A percentile compares a stretch with the other conserved stretches of the same genome.
These are phyloP conservation scores for Cistogaster globosa DNA, from an alignment of 2,888 invertebrate species.

Conservation along the genomic window DNA sequence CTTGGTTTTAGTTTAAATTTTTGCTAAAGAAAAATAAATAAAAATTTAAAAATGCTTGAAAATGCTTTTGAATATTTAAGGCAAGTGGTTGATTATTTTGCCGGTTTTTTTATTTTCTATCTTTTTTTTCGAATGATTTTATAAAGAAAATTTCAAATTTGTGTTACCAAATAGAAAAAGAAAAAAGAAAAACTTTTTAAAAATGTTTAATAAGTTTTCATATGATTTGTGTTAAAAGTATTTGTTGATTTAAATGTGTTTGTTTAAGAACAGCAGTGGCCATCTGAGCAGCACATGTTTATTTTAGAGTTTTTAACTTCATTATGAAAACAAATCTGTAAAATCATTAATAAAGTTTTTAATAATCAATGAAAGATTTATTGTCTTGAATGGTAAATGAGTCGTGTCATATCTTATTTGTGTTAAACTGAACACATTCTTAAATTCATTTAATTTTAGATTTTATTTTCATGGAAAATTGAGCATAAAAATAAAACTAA, in stretches of 20 bases:
- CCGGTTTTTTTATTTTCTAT: conserved; percentile 31
- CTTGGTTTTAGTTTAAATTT: no score
- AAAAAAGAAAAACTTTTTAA: not conserved
- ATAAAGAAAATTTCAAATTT: no score
- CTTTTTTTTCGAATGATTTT: not conserved
- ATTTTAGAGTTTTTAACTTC: not conserved
- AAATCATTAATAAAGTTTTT: conserved; percentile 29
- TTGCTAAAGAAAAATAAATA: not conserved
- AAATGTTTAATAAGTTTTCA: not conserved
- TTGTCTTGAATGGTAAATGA: conserved; percentile 24
- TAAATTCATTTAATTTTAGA: not conserved
- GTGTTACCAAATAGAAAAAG: no score
- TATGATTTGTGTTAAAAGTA: not conserved
- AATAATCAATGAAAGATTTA: conserved; percentile 53
- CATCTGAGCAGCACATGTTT: not conserved
- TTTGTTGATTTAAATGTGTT: not conserved
- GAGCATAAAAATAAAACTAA: conserved; percentile 2
- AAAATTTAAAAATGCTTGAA: not conserved
- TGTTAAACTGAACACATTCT: not conserved
- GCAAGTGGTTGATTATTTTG: conserved; percentile 59
- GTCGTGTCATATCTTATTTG: conserved; percentile 38
- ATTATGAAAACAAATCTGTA: not conserved
- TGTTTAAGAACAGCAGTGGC: not conserved
- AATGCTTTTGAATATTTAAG: conserved; percentile 39
- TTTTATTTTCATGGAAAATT: not conserved